These are phyloP conservation scores for Endomychus coccineus DNA, from an alignment of 2,888 invertebrate species.

Conservation along the genomic window DNA sequence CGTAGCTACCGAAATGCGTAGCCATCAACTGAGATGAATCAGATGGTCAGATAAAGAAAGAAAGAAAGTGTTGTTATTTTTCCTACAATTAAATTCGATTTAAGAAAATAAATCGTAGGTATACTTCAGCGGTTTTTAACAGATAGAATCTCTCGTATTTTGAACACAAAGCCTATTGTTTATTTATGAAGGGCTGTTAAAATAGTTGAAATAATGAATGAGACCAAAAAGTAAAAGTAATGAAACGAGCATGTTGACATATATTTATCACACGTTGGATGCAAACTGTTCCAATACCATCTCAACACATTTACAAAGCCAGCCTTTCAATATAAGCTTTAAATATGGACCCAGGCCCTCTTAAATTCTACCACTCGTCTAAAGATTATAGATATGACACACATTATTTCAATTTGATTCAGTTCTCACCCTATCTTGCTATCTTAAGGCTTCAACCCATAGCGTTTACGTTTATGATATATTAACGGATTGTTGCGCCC, in stretches of 20 bases:
- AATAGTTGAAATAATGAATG: constrained; percentile 4
- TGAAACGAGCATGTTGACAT: constrained; percentile 25
- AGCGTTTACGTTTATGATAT: constrained; percentile 27
- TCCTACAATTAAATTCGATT: no score
- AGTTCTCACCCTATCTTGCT: constrained; percentile 29
- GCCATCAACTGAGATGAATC: no score
- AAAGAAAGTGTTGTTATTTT: no score
- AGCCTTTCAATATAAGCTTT: constrained; percentile 24
- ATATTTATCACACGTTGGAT: constrained; percentile 23
- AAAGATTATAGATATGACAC: constrained; percentile 30
- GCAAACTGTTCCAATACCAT: constrained; percentile 22
- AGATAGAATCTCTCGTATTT: constrained; percentile 12
- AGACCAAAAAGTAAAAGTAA: constrained; percentile 12
- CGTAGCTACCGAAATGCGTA: no score
- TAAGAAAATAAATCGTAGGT: no score
- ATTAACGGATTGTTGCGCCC: constrained; percentile 29
- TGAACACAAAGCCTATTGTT: constrained; percentile 7
- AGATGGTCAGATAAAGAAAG: no score
- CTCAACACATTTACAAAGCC: constrained; percentile 22
- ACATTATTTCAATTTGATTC: constrained; percentile 33
- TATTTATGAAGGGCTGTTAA: constrained; percentile 10
- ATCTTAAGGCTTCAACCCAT: constrained; percentile 23
- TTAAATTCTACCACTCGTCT: constrained; percentile 25
- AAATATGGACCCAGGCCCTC: constrained; percentile 24
- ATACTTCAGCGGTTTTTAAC: no score